These are phyloP conservation scores for Bathynomus jamesi DNA, from an alignment of 1,140 invertebrate genomes.

Conservation along the genomic window DNA sequence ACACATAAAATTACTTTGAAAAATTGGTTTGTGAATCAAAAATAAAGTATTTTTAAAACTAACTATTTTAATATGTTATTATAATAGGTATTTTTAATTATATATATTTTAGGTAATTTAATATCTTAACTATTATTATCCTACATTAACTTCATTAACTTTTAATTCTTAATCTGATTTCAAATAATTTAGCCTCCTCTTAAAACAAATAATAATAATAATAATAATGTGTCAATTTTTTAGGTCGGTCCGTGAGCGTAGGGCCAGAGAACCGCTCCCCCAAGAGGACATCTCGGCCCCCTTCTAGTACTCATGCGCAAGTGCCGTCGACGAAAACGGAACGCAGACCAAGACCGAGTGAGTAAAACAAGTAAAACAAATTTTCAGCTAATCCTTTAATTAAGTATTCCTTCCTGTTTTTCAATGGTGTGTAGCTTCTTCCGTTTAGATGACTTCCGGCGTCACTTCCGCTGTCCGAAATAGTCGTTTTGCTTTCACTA, in stretches of 20 bases:
- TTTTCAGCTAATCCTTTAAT: background rate
- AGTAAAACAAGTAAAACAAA: conserved; percentile 12
- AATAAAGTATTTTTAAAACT: too few species aligned
- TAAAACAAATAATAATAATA: too few species aligned
- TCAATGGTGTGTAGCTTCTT: background rate
- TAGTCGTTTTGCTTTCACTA: background rate
- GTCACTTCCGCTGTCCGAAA: background rate
- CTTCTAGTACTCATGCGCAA: conserved; percentile 19
- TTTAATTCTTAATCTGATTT: too few species aligned
- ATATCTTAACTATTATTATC: too few species aligned
- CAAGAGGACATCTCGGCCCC: conserved; percentile 30
- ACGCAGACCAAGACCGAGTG: conserved; percentile 35
- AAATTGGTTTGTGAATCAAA: too few species aligned
- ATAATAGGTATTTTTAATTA: too few species aligned
- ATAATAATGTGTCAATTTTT: too few species aligned
- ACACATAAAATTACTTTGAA: too few species aligned
- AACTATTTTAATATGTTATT: too few species aligned
- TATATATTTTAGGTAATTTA: too few species aligned
- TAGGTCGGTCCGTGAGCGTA: conserved; percentile 33
- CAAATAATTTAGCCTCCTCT: too few species aligned
- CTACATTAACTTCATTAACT: too few species aligned
- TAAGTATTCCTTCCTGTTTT: background rate
- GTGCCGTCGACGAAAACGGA: conserved; percentile 28
- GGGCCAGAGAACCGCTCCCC: conserved; percentile 36
- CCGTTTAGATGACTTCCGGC: background rate